Percentiles rank a stretch among this genome's conserved stretches.
Evolutionary conservation across 2,888 invertebrate species (phyloP).

Genomic region (Hypselothyrea guttata): DNA sequence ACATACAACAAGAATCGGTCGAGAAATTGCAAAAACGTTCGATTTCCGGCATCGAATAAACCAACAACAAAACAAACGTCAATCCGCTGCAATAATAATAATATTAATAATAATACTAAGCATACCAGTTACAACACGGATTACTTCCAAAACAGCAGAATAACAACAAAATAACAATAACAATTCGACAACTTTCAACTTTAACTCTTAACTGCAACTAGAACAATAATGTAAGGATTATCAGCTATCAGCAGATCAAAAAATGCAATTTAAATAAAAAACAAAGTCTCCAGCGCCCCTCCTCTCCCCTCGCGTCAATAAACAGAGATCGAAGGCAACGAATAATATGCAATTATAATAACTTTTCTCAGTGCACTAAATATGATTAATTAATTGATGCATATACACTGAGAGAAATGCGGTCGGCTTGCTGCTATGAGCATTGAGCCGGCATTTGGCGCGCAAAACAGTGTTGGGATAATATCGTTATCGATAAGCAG

Average conservation of each 20-base stretch:
- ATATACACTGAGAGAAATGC: too few species aligned
- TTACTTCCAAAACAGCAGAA: constrained; percentile 3
- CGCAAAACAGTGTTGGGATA: too few species aligned
- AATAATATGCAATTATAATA: too few species aligned
- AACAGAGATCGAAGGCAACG: too few species aligned
- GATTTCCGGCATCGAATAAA: too few species aligned
- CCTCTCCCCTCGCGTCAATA: too few species aligned
- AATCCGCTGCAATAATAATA: constrained; percentile 2
- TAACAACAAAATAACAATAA: constrained; percentile 18
- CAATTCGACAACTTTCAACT: constrained; percentile 22
- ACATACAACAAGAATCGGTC: constrained; percentile 19
- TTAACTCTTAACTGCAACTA: constrained; percentile 14
- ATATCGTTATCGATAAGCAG: too few species aligned
- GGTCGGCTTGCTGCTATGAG: too few species aligned
- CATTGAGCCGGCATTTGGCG: constrained; percentile 54
- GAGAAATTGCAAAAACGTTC: constrained; percentile 14
- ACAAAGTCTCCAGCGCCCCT: not conserved
- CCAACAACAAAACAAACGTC: not conserved
- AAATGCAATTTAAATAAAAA: not conserved
- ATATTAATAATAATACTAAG: not conserved
- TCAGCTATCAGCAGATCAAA: not conserved
- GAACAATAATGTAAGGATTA: constrained; percentile 37
- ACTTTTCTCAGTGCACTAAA: too few species aligned
- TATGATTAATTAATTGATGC: too few species aligned
- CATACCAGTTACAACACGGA: not conserved